Evolutionary conservation across 1,140 invertebrate genomes (phyloP), one percentile per base, ranked within the genome.

Genomic region (Medauroidea extradentata): DNA sequence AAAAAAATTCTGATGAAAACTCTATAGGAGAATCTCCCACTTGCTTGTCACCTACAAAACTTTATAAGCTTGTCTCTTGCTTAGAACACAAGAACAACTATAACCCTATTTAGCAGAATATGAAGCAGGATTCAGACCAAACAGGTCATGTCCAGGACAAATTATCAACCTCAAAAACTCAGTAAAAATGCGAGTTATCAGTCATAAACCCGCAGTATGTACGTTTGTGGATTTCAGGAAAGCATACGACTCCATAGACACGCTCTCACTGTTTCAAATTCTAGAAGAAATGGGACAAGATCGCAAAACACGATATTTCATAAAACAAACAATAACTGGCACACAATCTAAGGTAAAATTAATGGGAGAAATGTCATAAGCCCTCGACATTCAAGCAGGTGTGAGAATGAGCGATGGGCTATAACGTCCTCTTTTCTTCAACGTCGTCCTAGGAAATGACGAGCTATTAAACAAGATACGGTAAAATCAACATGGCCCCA

Each of bases 31-130:
- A 24, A 24, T 52, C 50, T 52, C 50, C 14, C 9, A 34, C 24
- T 7, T 52, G 14, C 50, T 14, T n/a, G 24, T 27, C 25, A 29
- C 14, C 13, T 52, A 52, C 50, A 52, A 52, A 27, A 52, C 21
- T 27, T 16, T 52, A 52, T 52, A 24, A 5, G 24, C 14, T 2
- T 52, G 50, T 51, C 7, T 23, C 16, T 29, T 25, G 21, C 14
- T 34, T 7, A 29, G 21, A 18, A 19, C 25, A 52, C 50, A 52
- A 51, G 49, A 51, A 29, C 50, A 52, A 27, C 25, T 52, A 52
- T 11, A 52, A 52, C 50, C 50, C n/a, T 24, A 51, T 24, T 25
- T 51, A 23, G 49, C 49, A 51, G 25, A 51, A 51, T 23, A 51
- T 23, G 19, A 25, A 52, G 14, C 50, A 52, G 50, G 50, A 27